Base-by-base conservation (phyloP, 2,888 invertebrate genomes). In the Nebria salina region DNA sequence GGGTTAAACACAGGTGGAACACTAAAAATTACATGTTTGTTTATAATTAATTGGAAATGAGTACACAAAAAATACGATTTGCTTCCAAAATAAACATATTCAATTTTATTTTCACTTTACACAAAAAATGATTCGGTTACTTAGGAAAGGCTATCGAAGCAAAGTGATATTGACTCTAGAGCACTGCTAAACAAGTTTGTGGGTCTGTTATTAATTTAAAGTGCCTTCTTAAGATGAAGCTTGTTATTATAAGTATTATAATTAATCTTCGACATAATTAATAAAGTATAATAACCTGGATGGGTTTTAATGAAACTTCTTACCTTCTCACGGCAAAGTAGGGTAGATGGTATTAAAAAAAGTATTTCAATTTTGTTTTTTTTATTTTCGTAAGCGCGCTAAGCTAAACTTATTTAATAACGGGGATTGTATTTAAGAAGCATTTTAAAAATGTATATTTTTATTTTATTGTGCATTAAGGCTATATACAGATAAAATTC, bases 221-320 rank as follows among this genome's bases (percentile, higher is more conserved):
- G 42, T 68, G 20, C 75, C 43, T 34, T 34, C 73, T 20, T 73
- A 34, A 34, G 34, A 34, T 34, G 34, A 34, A 34, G 34, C 34
- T 34, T 34, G 34, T 75, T 54, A 20, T 75, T 25, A 75, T 54
- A 25, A 75, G n/a, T 43, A 25, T n/a, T 72, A 70, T 77, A 77
- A 77, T 77, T 70, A 70, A 77, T 72, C 72, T 41, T 26, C 43
- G 77, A 64, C 70, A 70, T 54, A 77, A 77, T 77, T 77, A 77
- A 72, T 77, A 70, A 77, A 72, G 26, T 70, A 42, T 76, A 43
- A 68, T 76, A 26, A 64, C 34, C 25, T 66, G 26, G 34, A 65
- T 66, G 41, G 76, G 43, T 76, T 76, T 76, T 76, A 76, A 76
- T 76, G n/a, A 41, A 76, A 76, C 76, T 76, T 42, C 41, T 76